These are phyloP conservation scores for Casuarius casuarius DNA, from an alignment of 2,113 vertebrate genomes.

Conservation along the genomic window DNA sequence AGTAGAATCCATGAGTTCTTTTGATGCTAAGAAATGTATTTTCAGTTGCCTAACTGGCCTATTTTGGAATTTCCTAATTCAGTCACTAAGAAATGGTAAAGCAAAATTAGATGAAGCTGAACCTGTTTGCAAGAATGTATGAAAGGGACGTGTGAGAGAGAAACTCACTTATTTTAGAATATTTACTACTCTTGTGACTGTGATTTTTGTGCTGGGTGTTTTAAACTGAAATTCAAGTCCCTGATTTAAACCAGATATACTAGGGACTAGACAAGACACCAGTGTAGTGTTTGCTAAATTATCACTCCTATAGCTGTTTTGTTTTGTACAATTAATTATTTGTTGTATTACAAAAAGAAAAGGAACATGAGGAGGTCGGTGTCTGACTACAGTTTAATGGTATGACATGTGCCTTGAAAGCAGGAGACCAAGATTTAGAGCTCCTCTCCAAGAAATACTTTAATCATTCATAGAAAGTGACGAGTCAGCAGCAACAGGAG, in stretches of 20 bases:
- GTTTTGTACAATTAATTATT: not conserved
- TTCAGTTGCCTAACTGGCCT: not conserved
- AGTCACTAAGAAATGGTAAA: not conserved
- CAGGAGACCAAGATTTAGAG: not conserved
- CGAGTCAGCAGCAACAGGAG: not conserved
- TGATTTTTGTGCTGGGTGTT: not conserved
- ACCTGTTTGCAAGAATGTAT: not conserved
- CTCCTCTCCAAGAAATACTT: not conserved
- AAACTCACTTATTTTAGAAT: not conserved
- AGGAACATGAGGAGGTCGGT: not conserved
- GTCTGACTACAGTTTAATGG: not conserved
- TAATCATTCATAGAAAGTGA: not conserved
- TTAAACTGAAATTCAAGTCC: not conserved
- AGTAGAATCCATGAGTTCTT: not conserved
- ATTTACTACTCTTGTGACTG: not conserved
- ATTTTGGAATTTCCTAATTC: not conserved
- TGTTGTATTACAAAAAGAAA: not conserved
- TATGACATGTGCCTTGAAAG: not conserved
- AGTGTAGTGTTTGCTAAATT: not conserved
- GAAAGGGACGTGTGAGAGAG: accelerated
- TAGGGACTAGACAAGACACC: not conserved
- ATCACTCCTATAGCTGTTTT: not conserved
- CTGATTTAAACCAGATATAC: not conserved
- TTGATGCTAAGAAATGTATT: not conserved
- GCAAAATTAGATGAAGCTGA: not conserved